Conservation (phyloP, 2,113 vertebrate genomes). For the Sinocyclocheilus rhinocerous region DNA sequence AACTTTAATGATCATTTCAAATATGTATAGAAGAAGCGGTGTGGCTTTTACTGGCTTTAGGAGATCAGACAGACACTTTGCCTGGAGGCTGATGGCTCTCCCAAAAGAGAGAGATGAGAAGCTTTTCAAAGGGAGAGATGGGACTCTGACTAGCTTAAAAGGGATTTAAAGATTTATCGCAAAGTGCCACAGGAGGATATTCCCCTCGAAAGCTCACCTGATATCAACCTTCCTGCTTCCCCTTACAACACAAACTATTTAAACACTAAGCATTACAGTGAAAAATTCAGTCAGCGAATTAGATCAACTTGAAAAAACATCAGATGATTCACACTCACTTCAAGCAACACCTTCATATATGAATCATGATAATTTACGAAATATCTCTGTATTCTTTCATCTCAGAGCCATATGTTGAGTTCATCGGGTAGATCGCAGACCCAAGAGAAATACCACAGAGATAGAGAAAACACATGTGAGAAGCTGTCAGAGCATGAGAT, state of each 20-base stretch:
- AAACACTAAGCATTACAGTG: neutral
- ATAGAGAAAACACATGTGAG: constrained; percentile 43
- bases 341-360: constrained; percentile 19
- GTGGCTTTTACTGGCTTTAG: neutral
- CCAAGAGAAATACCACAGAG: constrained; percentile 21
- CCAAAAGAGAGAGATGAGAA: constrained; percentile 47
- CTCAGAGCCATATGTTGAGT: constrained; percentile 39
- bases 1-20: neutral
- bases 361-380: constrained; percentile 43
- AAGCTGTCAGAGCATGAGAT: constrained; percentile 36
- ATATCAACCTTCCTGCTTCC: constrained; percentile 41
- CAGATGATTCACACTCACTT: neutral
- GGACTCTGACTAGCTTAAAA: constrained; percentile 51
- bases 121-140: constrained; percentile 39
- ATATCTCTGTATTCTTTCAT: constrained; percentile 36
- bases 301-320: neutral
- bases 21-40: neutral
- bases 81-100: constrained; percentile 45
- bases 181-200: constrained; percentile 57
- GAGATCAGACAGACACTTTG: constrained; percentile 35
- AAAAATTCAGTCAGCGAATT: neutral
- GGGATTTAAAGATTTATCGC: constrained; percentile 63
- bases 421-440: constrained; percentile 29
- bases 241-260: neutral
- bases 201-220: constrained; percentile 57